Percentiles rank a stretch among this genome's conserved stretches.
Evolutionary conservation across 2,113 vertebrate species (phyloP).

Genomic region (Fregetta grallaria): DNA sequence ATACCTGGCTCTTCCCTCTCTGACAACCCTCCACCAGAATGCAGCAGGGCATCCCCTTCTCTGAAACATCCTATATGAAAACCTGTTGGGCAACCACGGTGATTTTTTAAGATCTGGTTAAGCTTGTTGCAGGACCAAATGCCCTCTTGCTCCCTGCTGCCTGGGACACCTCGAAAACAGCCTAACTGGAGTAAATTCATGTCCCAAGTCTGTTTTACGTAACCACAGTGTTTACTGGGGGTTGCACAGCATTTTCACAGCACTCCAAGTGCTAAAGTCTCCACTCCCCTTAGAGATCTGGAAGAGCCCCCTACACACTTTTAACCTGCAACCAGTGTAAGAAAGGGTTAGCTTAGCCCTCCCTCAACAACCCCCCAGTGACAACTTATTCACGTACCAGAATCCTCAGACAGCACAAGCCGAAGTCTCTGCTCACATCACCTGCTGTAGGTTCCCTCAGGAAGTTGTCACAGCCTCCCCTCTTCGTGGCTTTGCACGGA

Average conservation of each 20-base stretch:
- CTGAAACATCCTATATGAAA: background rate
- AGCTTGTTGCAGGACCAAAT: background rate
- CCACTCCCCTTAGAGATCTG: background rate
- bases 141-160: background rate
- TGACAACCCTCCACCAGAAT: background rate
- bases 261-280: background rate
- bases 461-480: background rate
- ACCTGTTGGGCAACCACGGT: background rate
- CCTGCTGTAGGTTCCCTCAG: background rate
- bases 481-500: background rate
- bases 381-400: background rate
- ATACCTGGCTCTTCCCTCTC: background rate
- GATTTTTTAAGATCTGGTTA: background rate
- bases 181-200: background rate
- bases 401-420: background rate
- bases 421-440: background rate
- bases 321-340: background rate
- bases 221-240: background rate
- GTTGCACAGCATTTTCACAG: background rate
- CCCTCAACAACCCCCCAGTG: background rate
- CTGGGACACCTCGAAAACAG: background rate
- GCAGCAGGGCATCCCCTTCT: background rate
- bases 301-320: background rate
- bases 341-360: background rate
- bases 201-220: background rate